Base-by-base conservation (phyloP, 2,797 vertebrate species). In the Tangara arthus region DNA sequence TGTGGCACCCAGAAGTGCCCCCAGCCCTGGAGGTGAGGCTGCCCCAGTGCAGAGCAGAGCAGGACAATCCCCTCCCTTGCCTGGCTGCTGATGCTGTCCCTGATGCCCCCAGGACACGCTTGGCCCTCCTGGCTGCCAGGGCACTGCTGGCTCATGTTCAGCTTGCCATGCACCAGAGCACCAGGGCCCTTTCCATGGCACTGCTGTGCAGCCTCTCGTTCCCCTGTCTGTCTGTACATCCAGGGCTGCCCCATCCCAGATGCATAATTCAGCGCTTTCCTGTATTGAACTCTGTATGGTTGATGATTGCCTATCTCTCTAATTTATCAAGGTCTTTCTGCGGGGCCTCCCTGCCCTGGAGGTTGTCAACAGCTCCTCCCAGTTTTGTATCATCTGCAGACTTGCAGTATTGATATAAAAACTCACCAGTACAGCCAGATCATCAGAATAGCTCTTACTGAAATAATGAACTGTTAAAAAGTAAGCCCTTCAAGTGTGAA, bases 81-180 rank as follows among this genome's bases (percentile, higher is more conserved):
- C 76, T 0, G 0, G 14, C 24, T 59, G 76, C 2, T 1, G 0
- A 15, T 52, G 60, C 46, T 80, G 39, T 39, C n/a, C 23, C 76
- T 73, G 60, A 19, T 53, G 61, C 0, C 15, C 30, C 15, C 53
- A 68, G 47, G 55, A 60, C 61, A 41, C 0, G 0, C 1, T 0
- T 35, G 55, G 30, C 47, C 41, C 47, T 55, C 41, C 70, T 55
- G 86, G 27, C 35, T 68, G 34, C 32, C 70, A 42, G 70, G 47
- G 63, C 35, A 61, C 47, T 61, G 41, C 70, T 75, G 41, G 4
- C 19, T 68, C 47, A 23, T 9, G 35, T 37, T 28, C 30, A 42
- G 2, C 61, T 32, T 27, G 61, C 22, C 60, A 35, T 32, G 20
- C 21, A 24, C 11, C 41, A 81, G 30, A 35, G 8, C 1, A 3